Evolutionary conservation across 2,888 invertebrate species (phyloP).

Genomic region (Didymodactylos carnosus): DNA sequence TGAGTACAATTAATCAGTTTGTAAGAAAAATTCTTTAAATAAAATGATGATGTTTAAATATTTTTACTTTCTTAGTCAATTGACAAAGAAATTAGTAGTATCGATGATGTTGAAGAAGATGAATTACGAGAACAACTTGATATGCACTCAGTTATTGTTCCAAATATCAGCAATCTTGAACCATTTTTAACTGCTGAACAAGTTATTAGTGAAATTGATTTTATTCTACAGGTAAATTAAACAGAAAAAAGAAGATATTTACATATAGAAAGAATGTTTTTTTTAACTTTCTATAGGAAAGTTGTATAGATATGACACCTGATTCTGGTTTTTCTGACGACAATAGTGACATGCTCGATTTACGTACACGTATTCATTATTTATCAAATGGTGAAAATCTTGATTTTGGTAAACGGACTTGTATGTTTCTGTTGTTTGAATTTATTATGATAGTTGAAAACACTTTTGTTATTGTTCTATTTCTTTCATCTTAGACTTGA

Average conservation of each 20-base stretch:
- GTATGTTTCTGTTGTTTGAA: no score
- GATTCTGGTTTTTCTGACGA: conserved; percentile 6
- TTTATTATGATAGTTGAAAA: no score
- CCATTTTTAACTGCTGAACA: conserved; percentile 13
- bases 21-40: neutral
- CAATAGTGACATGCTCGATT: neutral
- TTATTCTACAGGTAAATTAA: no score
- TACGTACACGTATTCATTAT: neutral
- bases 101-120: conserved; percentile 3
- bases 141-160: conserved; percentile 10
- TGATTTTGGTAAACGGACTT: no score
- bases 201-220: conserved; percentile 13
- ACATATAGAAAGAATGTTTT: neutral
- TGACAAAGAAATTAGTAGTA: no score
- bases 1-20: neutral
- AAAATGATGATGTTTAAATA: neutral
- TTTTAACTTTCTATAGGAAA: neutral
- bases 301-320: conserved; percentile 11
- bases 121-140: conserved; percentile 13
- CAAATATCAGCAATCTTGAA: neutral
- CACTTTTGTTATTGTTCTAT: no score
- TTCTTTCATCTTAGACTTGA: neutral
- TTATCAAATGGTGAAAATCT: neutral
- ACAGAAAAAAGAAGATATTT: neutral
- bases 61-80: no score